Conservation (phyloP, 2,888 invertebrate species). For the Xestobium rufovillosum region DNA sequence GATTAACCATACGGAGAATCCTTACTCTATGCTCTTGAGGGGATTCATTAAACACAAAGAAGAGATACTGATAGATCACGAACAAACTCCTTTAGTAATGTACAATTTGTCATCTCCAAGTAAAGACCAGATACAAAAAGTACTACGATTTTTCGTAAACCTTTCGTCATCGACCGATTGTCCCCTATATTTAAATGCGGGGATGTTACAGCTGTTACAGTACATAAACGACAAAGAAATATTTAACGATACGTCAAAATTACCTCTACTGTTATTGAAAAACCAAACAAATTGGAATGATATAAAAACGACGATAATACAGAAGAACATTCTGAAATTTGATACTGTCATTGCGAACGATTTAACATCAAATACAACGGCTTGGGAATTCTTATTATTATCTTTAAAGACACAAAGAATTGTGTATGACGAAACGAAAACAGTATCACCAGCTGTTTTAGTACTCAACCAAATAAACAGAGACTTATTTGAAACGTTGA, state of each 20-base stretch:
- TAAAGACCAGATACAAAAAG: slow-evolving; percentile 40
- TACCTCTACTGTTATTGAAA: slow-evolving; percentile 28
- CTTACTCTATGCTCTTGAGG: slow-evolving; percentile 17
- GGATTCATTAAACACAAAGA: slow-evolving; percentile 26
- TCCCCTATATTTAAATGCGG: slow-evolving; percentile 42
- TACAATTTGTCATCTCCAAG: slow-evolving; percentile 50
- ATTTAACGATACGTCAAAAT: slow-evolving; percentile 28
- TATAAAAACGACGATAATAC: slow-evolving; percentile 29
- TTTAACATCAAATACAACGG: slow-evolving; percentile 31
- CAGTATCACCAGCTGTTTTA: slow-evolving; percentile 44
- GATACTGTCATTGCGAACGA: slow-evolving; percentile 26
- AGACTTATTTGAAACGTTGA: slow-evolving; percentile 48
- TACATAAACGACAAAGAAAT: slow-evolving; percentile 30
- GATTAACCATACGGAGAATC: slow-evolving; percentile 11
- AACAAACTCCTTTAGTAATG: slow-evolving; percentile 57
- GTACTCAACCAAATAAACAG: slow-evolving; percentile 53
- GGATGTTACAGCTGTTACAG: slow-evolving; percentile 39
- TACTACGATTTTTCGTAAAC: slow-evolving; percentile 25
- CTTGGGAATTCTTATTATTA: slow-evolving; percentile 48
- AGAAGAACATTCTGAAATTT: slow-evolving; percentile 29
- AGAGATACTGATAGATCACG: slow-evolving; percentile 59
- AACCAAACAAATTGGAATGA: slow-evolving; percentile 19
- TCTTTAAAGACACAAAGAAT: background rate
- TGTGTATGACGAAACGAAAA: slow-evolving; percentile 37
- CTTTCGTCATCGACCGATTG: slow-evolving; percentile 38